These are phyloP conservation scores for Nesogale talazaci DNA, from an alignment of 2,113 vertebrate species.

Conservation along the genomic window DNA sequence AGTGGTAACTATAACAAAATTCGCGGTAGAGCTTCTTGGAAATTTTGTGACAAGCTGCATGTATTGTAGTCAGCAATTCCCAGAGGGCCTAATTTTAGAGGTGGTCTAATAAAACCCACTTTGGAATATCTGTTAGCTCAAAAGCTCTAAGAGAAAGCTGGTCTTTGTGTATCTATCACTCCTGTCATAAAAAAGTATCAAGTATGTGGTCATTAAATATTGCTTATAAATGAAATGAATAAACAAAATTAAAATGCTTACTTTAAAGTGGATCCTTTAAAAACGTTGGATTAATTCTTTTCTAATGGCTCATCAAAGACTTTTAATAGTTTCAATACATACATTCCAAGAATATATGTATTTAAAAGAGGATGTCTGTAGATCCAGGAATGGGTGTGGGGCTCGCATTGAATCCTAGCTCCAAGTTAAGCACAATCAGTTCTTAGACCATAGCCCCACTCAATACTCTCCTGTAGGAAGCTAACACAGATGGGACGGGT, in stretches of 20 bases:
- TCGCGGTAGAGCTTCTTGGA: background rate
- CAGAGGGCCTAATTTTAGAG: background rate
- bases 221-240: constrained; percentile 38
- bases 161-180: background rate
- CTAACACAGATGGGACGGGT: too few relatives aligned
- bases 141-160: background rate
- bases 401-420: too few relatives aligned
- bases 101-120: background rate
- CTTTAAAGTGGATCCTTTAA: background rate
- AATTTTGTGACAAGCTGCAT: background rate
- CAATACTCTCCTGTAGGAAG: too few relatives aligned
- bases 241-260: constrained; percentile 5
- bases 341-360: background rate
- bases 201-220: background rate
- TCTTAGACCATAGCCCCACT: too few relatives aligned
- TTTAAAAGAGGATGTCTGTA: background rate
- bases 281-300: constrained; percentile 39
- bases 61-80: background rate
- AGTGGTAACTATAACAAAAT: background rate
- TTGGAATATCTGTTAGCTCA: background rate
- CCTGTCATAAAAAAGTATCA: background rate
- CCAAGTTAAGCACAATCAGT: too few relatives aligned
- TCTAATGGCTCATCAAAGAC: background rate
- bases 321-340: background rate
- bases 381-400: too few relatives aligned